Evolutionary conservation across 2,113 vertebrate genomes (phyloP).

Genomic region (Hystrix cristata): DNA sequence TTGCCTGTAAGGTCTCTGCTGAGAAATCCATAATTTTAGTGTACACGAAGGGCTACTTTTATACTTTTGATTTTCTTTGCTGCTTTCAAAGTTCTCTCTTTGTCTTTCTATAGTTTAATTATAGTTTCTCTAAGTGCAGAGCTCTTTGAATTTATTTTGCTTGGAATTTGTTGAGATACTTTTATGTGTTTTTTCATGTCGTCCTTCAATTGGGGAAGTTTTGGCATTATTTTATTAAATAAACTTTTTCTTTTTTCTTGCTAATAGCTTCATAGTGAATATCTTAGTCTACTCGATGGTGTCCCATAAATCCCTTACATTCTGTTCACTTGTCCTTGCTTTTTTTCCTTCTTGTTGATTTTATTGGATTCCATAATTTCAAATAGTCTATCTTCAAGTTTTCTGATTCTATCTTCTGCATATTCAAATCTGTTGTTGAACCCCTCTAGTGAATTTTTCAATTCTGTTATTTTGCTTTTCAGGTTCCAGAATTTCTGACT

Average conservation of each 20-base stretch:
- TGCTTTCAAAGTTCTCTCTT: slow-evolving; percentile 39
- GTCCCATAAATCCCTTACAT: neutral
- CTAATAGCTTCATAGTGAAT: neutral
- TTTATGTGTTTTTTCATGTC: neutral
- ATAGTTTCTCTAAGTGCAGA: neutral
- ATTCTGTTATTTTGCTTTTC: neutral
- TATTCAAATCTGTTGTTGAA: neutral
- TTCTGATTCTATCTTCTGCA: slow-evolving; percentile 6
- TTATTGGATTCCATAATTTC: neutral
- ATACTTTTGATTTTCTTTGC: neutral
- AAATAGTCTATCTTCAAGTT: neutral
- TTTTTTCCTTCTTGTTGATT: slow-evolving; percentile 6
- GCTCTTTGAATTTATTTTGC: neutral
- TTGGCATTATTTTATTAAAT: neutral
- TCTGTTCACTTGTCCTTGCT: neutral
- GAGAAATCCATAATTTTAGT: neutral
- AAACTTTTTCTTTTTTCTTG: neutral
- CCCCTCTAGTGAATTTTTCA: neutral
- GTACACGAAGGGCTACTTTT: neutral
- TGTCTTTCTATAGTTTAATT: neutral
- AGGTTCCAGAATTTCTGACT: neutral
- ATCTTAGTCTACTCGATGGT: neutral
- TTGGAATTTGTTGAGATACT: slow-evolving; percentile 4
- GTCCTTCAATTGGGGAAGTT: neutral
- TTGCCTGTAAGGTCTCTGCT: neutral